phyloP scores from a whole-genome alignment of 2,113 vertebrate species.

The Tenebrosternarchus preto region DNA sequence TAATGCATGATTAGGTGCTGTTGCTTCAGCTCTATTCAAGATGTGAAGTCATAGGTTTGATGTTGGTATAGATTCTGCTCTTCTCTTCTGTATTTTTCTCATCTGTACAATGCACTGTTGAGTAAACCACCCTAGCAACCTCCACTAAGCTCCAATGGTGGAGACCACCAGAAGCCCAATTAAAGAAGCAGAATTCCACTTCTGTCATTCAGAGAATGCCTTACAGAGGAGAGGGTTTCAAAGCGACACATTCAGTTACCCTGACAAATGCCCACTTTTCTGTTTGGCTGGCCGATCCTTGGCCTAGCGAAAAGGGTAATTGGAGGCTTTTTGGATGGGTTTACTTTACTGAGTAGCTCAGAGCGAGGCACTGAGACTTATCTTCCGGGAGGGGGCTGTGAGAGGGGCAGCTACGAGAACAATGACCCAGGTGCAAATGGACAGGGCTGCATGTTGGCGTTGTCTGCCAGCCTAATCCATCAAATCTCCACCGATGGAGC shows the following conservation, averaged over 20 bases:
- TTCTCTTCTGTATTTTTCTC: neutral
- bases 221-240: neutral
- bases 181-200: conserved; percentile 13
- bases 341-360: conserved; percentile 20
- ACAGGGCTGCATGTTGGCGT: conserved; percentile 4
- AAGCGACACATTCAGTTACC: conserved; percentile 15
- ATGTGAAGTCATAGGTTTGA: neutral
- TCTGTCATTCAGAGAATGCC: neutral
- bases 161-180: conserved; percentile 10
- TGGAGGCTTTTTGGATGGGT: conserved; percentile 33
- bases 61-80: neutral
- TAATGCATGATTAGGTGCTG: neutral
- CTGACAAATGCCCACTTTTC: conserved; percentile 14
- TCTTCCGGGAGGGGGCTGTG: conserved; percentile 13
- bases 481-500: conserved; percentile 5
- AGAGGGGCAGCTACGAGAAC: conserved; percentile 17
- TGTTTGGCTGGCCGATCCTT: neutral
- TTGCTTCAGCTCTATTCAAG: neutral
- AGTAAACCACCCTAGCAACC: conserved; percentile 4
- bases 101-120: neutral
- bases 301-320: conserved; percentile 30
- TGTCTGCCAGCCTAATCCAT: conserved; percentile 8
- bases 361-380: neutral
- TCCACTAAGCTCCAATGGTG: conserved; percentile 7
- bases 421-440: conserved; percentile 25